These are phyloP conservation scores for Sebastes taczanowskii DNA, from an alignment of 2,797 vertebrate species.

Conservation along the genomic window DNA sequence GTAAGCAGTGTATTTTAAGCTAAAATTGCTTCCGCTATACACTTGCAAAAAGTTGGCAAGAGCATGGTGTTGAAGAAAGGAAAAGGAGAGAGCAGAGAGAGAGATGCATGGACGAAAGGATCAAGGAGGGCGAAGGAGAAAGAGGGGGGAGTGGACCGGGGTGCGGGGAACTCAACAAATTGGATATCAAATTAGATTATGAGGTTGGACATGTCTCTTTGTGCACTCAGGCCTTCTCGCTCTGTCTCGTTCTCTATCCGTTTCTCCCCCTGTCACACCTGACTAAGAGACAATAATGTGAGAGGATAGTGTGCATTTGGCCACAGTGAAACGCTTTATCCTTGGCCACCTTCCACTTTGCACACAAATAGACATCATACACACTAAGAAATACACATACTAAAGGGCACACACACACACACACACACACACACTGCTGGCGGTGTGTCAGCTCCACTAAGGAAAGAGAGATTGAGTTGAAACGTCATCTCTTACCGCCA, in stretches of 20 bases:
- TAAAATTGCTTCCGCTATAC: slow-evolving; percentile 32
- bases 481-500: neutral
- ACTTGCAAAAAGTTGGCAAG: slow-evolving; percentile 47
- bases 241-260: slow-evolving; percentile 35
- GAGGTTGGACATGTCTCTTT: slow-evolving; percentile 46
- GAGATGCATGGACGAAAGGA: slow-evolving; percentile 19
- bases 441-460: slow-evolving; percentile 11
- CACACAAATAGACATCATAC: slow-evolving; percentile 5
- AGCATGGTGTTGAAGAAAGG: slow-evolving; percentile 5
- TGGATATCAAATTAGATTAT: slow-evolving; percentile 68
- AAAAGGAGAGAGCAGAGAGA: neutral
- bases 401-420: neutral
- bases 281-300: slow-evolving; percentile 51
- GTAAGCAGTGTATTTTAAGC: slow-evolving; percentile 48
- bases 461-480: slow-evolving; percentile 28
- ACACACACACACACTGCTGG: neutral
- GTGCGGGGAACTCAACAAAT: slow-evolving; percentile 57
- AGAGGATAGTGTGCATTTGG: slow-evolving; percentile 32
- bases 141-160: neutral
- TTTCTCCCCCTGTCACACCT: slow-evolving; percentile 40
- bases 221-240: slow-evolving; percentile 44
- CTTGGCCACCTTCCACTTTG: slow-evolving; percentile 35
- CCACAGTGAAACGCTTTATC: slow-evolving; percentile 29
- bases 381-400: neutral
- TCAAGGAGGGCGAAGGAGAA: slow-evolving; percentile 30